Conservation (phyloP, 2,113 vertebrate genomes). For the Anolis carolinensis region DNA sequence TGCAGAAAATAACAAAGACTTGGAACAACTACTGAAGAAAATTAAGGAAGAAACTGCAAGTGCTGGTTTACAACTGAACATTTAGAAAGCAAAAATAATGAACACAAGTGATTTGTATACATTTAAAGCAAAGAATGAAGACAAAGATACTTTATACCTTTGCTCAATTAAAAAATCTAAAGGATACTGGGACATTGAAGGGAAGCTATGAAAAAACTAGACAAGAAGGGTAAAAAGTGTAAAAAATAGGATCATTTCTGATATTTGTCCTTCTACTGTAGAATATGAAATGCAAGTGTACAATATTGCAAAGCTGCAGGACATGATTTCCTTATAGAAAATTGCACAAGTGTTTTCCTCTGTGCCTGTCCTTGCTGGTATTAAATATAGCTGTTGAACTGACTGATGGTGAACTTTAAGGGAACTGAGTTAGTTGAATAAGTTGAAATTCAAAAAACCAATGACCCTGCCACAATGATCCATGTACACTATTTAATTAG, state of each 20-base stretch:
- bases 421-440: conserved; percentile 38
- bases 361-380: conserved; percentile 35
- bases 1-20: too few relatives aligned
- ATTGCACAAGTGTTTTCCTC: conserved; percentile 28
- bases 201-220: too few relatives aligned
- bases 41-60: too few relatives aligned
- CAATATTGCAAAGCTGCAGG: conserved; percentile 24
- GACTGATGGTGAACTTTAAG: conserved; percentile 51
- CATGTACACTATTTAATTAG: conserved; percentile 59
- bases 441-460: conserved; percentile 55
- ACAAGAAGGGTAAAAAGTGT: too few relatives aligned
- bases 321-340: conserved; percentile 32
- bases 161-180: too few relatives aligned
- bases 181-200: too few relatives aligned
- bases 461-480: conserved; percentile 24
- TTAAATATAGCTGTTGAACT: conserved; percentile 44
- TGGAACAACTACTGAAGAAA: too few relatives aligned
- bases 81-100: too few relatives aligned
- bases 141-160: too few relatives aligned
- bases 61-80: too few relatives aligned
- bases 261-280: conserved; percentile 12
- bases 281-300: conserved; percentile 2
- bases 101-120: too few relatives aligned
- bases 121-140: too few relatives aligned
- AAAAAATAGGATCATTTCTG: neutral